phyloP scores from a whole-genome alignment of 2,888 invertebrate species.

The Cremastobaeus sp. region DNA sequence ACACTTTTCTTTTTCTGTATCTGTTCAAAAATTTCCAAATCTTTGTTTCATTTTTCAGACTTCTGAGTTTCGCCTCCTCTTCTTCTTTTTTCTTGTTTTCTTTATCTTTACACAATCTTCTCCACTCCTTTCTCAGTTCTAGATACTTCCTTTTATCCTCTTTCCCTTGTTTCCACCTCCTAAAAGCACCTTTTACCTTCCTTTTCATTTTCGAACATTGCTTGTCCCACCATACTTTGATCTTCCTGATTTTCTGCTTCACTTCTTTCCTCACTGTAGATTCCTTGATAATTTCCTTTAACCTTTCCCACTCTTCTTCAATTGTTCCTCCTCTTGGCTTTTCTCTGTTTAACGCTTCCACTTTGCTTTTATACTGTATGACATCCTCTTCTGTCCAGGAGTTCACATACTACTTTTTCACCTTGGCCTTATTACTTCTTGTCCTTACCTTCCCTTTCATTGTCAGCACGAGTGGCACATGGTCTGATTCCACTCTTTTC shows the following conservation, averaged over 20 bases:
- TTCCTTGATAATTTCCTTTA: no score
- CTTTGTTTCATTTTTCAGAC: neutral
- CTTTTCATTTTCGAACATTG: neutral
- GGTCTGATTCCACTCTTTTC: neutral
- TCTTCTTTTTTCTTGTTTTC: constrained; percentile 8
- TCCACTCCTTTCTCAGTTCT: neutral
- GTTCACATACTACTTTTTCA: neutral
- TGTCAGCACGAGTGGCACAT: constrained; percentile 3
- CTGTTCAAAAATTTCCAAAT: constrained; percentile 7
- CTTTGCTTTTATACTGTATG: no score
- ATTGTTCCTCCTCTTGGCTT: no score
- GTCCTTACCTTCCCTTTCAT: neutral
- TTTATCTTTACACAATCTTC: constrained; percentile 2
- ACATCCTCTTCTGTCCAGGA: constrained; percentile 14
- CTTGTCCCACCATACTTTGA: no score
- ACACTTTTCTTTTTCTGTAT: constrained; percentile 4
- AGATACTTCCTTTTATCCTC: neutral
- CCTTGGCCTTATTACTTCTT: neutral
- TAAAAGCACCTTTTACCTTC: neutral
- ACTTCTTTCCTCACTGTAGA: no score
- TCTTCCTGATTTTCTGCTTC: no score
- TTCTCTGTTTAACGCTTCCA: no score
- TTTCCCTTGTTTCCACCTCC: neutral
- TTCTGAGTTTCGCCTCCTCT: constrained; percentile 8
- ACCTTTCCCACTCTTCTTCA: no score